phyloP scores from a whole-genome alignment of 2,113 vertebrate genomes.

The Potamarius usumacintae region DNA sequence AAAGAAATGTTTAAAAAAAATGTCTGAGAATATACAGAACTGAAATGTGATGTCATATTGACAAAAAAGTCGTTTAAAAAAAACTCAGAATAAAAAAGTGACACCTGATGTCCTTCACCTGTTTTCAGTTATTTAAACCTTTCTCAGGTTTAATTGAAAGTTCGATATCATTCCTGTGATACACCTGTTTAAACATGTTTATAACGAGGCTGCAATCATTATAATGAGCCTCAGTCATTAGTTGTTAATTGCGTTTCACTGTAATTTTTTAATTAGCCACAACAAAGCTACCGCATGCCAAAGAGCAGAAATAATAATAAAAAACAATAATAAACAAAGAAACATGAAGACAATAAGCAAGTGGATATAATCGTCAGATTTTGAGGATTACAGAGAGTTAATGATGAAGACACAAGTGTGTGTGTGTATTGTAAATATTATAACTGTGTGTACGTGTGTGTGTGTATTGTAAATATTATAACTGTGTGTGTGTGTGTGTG shows the following conservation, averaged over 20 bases:
- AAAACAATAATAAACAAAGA: background rate
- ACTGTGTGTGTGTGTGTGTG: slow-evolving; percentile 29
- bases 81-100: too few species aligned
- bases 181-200: slow-evolving; percentile 17
- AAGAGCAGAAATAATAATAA: slow-evolving; percentile 24
- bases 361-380: slow-evolving; percentile 22
- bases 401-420: slow-evolving; percentile 18
- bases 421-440: slow-evolving; percentile 5
- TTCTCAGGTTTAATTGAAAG: background rate
- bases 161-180: background rate
- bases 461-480: slow-evolving; percentile 2
- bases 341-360: background rate
- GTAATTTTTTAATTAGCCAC: slow-evolving; percentile 50
- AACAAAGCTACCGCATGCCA: slow-evolving; percentile 26
- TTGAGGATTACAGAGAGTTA: slow-evolving; percentile 23
- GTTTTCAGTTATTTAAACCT: background rate
- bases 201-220: slow-evolving; percentile 20
- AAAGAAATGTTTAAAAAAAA: too few species aligned
- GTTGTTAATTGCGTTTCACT: slow-evolving; percentile 32
- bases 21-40: too few species aligned
- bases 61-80: too few species aligned
- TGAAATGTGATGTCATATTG: too few species aligned
- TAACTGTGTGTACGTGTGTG: slow-evolving; percentile 31
- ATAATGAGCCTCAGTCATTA: slow-evolving; percentile 5
- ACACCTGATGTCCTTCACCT: background rate